Percentiles rank a stretch among this genome's conserved stretches.
phyloP scores from a whole-genome alignment of 2,797 vertebrate genomes.

The Chlorospingus semifuscus region DNA sequence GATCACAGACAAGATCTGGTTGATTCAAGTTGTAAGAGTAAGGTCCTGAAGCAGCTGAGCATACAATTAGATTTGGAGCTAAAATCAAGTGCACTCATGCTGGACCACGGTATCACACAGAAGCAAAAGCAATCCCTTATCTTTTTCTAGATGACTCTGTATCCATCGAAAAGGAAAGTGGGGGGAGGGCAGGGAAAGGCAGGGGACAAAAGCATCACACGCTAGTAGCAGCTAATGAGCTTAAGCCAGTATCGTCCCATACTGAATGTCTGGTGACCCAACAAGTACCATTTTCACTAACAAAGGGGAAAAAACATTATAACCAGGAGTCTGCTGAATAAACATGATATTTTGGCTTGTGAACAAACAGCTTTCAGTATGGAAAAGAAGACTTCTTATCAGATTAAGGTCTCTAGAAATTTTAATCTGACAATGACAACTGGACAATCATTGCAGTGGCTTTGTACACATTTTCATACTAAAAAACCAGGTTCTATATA shows the following conservation, averaged over 20 bases:
- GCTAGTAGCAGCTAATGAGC: not conserved
- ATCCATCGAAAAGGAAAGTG: not conserved
- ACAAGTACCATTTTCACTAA: conserved; percentile 1
- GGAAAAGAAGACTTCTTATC: not conserved
- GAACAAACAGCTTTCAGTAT: not conserved
- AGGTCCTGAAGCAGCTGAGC: not conserved
- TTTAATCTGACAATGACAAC: not conserved
- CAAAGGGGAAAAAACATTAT: not conserved
- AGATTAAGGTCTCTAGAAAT: not conserved
- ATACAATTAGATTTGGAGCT: not conserved
- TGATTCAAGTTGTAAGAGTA: not conserved
- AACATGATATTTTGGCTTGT: not conserved
- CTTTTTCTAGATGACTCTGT: not conserved
- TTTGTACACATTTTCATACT: not conserved
- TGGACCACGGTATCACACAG: not conserved
- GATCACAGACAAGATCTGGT: not conserved
- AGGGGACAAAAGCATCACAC: not conserved
- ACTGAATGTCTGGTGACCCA: conserved; percentile 13
- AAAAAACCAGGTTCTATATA: not conserved
- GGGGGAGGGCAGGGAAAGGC: not conserved
- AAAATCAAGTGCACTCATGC: not conserved
- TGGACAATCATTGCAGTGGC: not conserved
- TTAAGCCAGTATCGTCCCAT: not conserved
- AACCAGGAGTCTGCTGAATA: not conserved
- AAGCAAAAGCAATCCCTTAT: conserved; percentile 23